Conservation (phyloP, 2,888 invertebrate species). For the Anorthoa munda region DNA sequence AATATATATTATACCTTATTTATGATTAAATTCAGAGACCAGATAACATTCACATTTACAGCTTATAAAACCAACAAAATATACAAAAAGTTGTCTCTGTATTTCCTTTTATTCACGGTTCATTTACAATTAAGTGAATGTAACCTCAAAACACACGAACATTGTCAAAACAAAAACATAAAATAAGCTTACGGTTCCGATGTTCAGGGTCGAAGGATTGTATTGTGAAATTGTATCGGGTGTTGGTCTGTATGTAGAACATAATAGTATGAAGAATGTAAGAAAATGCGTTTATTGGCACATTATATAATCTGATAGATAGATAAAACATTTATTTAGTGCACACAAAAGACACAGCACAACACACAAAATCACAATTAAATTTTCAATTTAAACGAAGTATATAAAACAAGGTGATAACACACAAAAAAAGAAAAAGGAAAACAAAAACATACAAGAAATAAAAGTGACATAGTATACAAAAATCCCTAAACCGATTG, state of each 20-base stretch:
- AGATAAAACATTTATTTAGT: no score
- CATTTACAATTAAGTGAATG: slow-evolving; percentile 38
- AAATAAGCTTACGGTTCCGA: slow-evolving; percentile 45
- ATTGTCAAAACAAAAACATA: slow-evolving; percentile 65
- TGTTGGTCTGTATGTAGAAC: slow-evolving; percentile 28
- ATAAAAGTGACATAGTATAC: no score
- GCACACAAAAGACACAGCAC: no score
- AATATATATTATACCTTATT: no score
- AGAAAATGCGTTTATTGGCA: no score
- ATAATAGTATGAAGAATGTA: background rate
- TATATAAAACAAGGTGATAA: no score
- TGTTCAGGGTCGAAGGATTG: slow-evolving; percentile 24
- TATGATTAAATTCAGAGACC: background rate
- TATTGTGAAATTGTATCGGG: slow-evolving; percentile 18
- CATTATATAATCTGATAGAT: no score
- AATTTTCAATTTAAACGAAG: no score
- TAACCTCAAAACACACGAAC: slow-evolving; percentile 40
- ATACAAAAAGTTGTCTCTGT: background rate
- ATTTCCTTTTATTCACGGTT: slow-evolving; percentile 35
- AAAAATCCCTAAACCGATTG: no score
- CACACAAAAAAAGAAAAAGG: no score
- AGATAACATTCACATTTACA: background rate
- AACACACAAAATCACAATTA: no score
- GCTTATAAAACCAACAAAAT: background rate
- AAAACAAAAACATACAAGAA: no score